Conservation (phyloP, 2,888 invertebrate species). For the Limenitis camilla region DNA sequence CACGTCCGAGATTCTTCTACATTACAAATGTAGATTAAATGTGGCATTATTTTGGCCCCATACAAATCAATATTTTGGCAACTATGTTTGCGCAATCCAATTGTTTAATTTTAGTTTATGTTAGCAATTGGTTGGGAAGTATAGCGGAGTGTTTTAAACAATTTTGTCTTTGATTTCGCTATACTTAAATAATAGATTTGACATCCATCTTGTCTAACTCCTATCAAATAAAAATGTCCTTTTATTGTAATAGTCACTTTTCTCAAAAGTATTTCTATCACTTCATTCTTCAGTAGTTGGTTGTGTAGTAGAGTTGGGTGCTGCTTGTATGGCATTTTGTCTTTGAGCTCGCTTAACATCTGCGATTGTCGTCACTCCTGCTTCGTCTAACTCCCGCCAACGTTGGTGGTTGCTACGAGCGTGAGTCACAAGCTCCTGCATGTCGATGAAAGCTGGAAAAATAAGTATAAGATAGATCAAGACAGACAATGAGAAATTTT, state of each 20-base stretch:
- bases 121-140: too few relatives aligned
- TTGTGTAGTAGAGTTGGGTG: constrained; percentile 33
- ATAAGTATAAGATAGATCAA: background rate
- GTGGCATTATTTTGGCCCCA: too few relatives aligned
- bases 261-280: background rate
- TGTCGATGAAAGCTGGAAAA: constrained; percentile 87
- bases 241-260: background rate
- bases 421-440: constrained; percentile 90
- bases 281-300: constrained; percentile 48
- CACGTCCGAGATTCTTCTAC: too few relatives aligned
- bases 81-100: too few relatives aligned
- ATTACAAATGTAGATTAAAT: too few relatives aligned
- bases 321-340: constrained; percentile 26
- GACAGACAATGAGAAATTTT: too few relatives aligned
- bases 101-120: too few relatives aligned
- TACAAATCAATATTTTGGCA: too few relatives aligned
- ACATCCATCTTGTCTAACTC: constrained; percentile 35
- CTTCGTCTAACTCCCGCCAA: constrained; percentile 91
- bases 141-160: background rate
- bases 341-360: constrained; percentile 74
- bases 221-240: background rate
- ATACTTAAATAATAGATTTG: background rate
- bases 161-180: background rate
- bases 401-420: constrained; percentile 90
- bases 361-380: constrained; percentile 81